Conservation (phyloP, 2,113 vertebrate species). For the Phodopus roborovskii region DNA sequence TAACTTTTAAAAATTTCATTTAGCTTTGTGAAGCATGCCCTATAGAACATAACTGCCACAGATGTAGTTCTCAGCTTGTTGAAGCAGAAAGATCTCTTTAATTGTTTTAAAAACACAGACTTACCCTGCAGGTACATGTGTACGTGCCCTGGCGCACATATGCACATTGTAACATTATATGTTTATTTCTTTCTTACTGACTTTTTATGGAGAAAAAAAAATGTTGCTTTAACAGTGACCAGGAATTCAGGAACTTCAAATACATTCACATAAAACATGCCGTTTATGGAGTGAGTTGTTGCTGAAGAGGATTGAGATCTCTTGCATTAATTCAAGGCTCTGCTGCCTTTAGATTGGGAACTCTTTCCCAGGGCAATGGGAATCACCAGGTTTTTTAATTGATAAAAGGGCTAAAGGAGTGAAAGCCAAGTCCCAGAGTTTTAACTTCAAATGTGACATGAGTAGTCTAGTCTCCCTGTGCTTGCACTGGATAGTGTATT, state of each 20-base stretch:
- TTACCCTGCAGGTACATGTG: too few relatives aligned
- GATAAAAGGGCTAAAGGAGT: neutral
- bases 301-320: neutral
- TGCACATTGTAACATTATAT: neutral
- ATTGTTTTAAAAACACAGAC: conserved; percentile 59
- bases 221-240: neutral
- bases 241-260: neutral
- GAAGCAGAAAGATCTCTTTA: conserved; percentile 62
- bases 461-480: neutral
- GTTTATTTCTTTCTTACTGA: neutral
- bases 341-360: neutral
- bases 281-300: neutral
- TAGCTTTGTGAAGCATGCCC: conserved; percentile 69
- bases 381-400: neutral
- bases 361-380: neutral
- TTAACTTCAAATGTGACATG: neutral
- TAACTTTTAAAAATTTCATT: conserved; percentile 74
- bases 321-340: conserved; percentile 7
- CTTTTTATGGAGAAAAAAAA: conserved; percentile 2
- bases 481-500: neutral
- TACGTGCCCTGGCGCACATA: rapidly evolving
- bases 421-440: neutral
- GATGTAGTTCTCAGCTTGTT: conserved; percentile 32
- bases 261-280: neutral
- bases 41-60: conserved; percentile 47